Conservation (phyloP, 2,113 vertebrate species). For the Bagarius yarrelli region DNA sequence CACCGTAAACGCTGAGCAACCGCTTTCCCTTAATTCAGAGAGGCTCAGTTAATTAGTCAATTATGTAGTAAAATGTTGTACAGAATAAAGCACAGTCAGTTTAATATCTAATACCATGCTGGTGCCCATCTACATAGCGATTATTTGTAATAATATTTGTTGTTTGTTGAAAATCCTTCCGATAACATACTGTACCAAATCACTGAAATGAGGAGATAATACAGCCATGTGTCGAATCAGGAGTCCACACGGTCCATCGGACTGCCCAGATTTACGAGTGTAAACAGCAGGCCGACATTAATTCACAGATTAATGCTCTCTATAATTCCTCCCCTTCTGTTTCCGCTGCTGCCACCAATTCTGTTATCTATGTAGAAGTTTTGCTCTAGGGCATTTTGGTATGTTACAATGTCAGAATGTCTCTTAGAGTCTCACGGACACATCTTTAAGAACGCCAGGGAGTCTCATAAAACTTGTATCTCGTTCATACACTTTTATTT, state of each 20-base stretch:
- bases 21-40: no score
- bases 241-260: not conserved
- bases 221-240: conserved; percentile 7
- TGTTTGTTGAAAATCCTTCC: not conserved
- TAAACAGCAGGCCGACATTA: conserved; percentile 2
- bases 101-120: no score
- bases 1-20: no score
- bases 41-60: not conserved
- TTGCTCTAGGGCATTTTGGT: conserved; percentile 21
- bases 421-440: conserved; percentile 13
- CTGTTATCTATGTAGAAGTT: conserved; percentile 20
- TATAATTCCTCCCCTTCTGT: conserved; percentile 15
- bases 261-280: conserved; percentile 10
- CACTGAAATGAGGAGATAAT: not conserved
- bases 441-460: not conserved
- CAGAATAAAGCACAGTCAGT: no score
- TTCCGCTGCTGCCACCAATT: conserved; percentile 6
- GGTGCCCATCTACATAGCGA: not conserved
- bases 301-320: conserved; percentile 4
- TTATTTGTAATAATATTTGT: not conserved
- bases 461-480: conserved; percentile 21
- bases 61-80: no score
- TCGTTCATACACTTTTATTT: conserved; percentile 9
- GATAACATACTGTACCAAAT: not conserved
- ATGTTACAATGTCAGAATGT: conserved; percentile 10